phyloP scores from a whole-genome alignment of 23 tunicate genomes.

The Ciona savignyi region DNA sequence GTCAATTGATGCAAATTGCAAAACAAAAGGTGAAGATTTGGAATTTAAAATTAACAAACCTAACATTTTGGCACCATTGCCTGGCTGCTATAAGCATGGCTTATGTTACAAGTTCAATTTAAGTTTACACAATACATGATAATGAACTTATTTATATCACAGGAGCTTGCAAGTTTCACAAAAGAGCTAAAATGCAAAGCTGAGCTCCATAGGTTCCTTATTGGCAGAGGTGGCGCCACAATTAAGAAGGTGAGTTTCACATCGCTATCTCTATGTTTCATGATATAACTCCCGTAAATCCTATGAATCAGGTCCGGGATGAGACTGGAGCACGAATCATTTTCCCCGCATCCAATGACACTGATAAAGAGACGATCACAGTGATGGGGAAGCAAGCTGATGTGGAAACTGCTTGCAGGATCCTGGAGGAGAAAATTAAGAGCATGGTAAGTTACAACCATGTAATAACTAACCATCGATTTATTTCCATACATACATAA shows the following conservation, averaged over 20 bases:
- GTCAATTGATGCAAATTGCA: slow-evolving; percentile 68
- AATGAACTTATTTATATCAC: background rate
- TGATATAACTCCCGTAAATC: no score
- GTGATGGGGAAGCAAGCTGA: slow-evolving; percentile 82
- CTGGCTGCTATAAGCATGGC: background rate
- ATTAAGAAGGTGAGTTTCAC: slow-evolving; percentile 14
- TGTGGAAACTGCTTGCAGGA: slow-evolving; percentile 63
- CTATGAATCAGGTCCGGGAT: slow-evolving; percentile 64
- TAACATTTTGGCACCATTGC: background rate
- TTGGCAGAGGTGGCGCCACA: slow-evolving; percentile 77
- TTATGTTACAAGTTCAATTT: background rate
- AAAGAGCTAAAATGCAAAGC: slow-evolving; percentile 71
- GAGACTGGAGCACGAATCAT: slow-evolving; percentile 93
- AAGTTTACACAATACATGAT: background rate
- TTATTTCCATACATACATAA: no score
- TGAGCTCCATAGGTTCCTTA: slow-evolving; percentile 84
- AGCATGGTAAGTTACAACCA: slow-evolving; percentile 54
- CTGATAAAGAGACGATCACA: slow-evolving; percentile 68
- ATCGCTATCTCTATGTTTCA: no score
- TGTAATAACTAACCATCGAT: no score
- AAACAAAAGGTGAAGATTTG: slow-evolving; percentile 39
- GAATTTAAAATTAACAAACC: background rate
- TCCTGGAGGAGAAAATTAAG: slow-evolving; percentile 36
- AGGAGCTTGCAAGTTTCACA: slow-evolving; percentile 80
- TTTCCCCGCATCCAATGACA: slow-evolving; percentile 67